A percentile compares a stretch with the other conserved stretches of the same genome.
These are phyloP conservation scores for Tipula unca DNA, from an alignment of 2,888 invertebrate genomes.

Conservation along the genomic window DNA sequence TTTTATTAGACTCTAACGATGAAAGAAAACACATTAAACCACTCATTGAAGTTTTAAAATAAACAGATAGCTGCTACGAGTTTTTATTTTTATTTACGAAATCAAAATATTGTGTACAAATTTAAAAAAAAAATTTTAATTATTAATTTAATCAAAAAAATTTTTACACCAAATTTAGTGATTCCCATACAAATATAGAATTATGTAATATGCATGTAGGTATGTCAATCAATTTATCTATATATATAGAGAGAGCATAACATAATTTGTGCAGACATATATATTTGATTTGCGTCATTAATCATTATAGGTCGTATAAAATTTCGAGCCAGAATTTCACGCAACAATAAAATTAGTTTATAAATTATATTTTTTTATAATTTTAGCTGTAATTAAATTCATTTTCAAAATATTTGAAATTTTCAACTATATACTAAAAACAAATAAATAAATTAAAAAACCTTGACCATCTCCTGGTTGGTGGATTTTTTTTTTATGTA, in stretches of 20 bases:
- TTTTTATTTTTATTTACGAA: not conserved
- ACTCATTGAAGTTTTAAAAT: conserved; percentile 8
- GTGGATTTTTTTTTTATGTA: not conserved
- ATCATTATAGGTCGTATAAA: not conserved
- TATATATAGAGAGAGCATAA: not conserved
- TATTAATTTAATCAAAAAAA: not conserved
- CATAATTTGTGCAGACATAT: not conserved
- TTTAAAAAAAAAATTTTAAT: not conserved
- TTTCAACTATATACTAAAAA: not conserved
- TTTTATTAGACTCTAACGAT: conserved; percentile 8
- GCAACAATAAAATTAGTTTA: not conserved
- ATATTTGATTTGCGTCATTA: not conserved
- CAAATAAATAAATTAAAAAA: not conserved
- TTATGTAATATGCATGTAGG: not conserved
- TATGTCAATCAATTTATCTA: not conserved
- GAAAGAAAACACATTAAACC: conserved; percentile 14
- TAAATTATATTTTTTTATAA: not conserved
- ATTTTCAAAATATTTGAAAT: not conserved
- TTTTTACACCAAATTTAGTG: not conserved
- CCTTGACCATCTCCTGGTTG: conserved; percentile 4
- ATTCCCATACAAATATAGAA: not conserved
- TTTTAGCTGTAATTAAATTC: not conserved
- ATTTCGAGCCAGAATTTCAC: not conserved
- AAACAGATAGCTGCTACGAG: not conserved
- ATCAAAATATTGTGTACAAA: not conserved